Base-by-base conservation (phyloP, 1,140 invertebrate species). In the Heliconius congener region DNA sequence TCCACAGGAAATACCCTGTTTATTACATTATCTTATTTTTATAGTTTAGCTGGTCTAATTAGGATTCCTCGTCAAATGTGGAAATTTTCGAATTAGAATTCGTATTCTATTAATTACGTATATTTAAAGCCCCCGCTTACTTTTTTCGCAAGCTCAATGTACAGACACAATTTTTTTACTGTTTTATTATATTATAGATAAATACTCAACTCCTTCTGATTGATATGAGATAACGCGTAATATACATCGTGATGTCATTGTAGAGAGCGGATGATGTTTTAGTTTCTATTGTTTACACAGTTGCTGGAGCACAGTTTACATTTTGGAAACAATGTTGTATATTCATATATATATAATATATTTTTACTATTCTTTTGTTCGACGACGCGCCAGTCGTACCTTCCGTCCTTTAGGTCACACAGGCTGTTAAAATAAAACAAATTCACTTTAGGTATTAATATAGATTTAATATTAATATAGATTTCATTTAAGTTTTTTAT, bases 241-340 rank as follows among this genome's bases (percentile, higher is more conserved):
- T 16, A 16, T 66, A 66, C 27, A 18, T 13, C 13, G 4, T 66
- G 60, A 30, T 66, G 27, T 13, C 23, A 66, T 66, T 66, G 46
- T 73, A 39, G 46, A 73, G 23, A 66, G 11, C 60, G 60, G 60
- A 66, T 30, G 60, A 60, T 75, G 46, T 57, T 79, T 76, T 66
- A 23, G 34, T 39, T 46, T 23, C 55, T 72, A 76, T 79, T 79
- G 78, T 79, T 79, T 70, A 37, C 50, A 70, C 50, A 55, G 37
- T n/a, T 71, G 57, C 39, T 57, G 57, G 52, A 66, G 74, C 42
- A 79, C 37, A 79, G 79, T 79, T 81, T 78, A 78, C 76, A 78
- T 83, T 83, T 81, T n/a, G 77, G 71, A 79, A 80, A 83, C 83
- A 86, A 81, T 81, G 80, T 74, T 13, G 11, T 46, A 46, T 46